These are phyloP conservation scores for Capitulum mitella DNA, from an alignment of 2,888 invertebrate species.

Conservation along the genomic window DNA sequence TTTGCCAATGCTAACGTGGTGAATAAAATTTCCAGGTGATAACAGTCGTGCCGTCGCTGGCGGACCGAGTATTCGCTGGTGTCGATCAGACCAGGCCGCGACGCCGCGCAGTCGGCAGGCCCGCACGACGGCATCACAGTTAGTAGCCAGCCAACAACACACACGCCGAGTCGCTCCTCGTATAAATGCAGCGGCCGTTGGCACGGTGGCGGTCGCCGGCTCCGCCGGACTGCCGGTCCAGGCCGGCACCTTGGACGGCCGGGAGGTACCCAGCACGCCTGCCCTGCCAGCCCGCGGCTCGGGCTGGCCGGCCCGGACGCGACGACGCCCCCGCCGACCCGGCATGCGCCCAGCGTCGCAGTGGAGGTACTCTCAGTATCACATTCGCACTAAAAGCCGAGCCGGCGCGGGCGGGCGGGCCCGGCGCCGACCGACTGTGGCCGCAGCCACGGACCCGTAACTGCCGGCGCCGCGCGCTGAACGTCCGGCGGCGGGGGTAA, in stretches of 20 bases:
- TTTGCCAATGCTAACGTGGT: background rate
- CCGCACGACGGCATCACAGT: slow-evolving; percentile 14
- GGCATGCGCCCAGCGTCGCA: background rate
- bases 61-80: slow-evolving; percentile 13
- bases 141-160: background rate
- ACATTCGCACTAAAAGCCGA: slow-evolving; percentile 2
- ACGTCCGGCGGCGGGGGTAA: background rate
- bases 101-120: background rate
- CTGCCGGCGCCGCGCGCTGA: background rate
- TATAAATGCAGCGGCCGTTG: slow-evolving; percentile 9
- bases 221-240: no score
- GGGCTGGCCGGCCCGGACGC: background rate
- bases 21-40: slow-evolving; percentile 20
- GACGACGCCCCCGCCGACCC: no score
- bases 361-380: slow-evolving; percentile 10
- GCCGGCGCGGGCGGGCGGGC: background rate
- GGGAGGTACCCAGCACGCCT: no score
- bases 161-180: background rate
- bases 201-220: background rate
- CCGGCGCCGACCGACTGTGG: background rate
- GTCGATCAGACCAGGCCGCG: background rate
- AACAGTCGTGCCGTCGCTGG: background rate
- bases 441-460: slow-evolving; percentile 7
- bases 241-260: no score
- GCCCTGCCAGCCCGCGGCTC: no score